Evolutionary conservation across 2,797 vertebrate species (phyloP).

Genomic region (Emydoidea blandingii): DNA sequence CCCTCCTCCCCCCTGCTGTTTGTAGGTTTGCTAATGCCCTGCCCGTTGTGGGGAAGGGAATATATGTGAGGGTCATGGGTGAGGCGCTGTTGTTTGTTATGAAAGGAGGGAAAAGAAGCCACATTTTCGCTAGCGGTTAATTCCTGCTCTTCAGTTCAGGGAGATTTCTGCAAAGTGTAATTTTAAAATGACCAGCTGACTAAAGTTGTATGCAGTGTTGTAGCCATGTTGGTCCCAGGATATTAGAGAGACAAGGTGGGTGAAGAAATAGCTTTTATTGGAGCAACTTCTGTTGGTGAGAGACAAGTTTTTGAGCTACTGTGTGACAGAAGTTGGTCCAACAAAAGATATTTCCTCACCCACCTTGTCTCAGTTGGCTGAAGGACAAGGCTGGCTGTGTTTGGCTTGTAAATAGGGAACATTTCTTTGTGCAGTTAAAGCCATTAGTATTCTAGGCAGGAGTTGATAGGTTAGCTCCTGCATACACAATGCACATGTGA

Average conservation of each 20-base stretch:
- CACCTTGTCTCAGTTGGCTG: not conserved
- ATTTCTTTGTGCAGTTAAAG: not conserved
- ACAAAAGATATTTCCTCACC: not conserved
- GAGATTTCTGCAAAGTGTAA: not conserved
- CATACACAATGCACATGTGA: not conserved
- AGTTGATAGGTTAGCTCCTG: not conserved
- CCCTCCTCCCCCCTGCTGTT: not conserved
- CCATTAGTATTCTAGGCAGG: not conserved
- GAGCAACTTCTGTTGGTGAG: not conserved
- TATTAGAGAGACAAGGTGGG: not conserved
- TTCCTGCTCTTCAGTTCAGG: accelerated
- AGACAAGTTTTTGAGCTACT: not conserved
- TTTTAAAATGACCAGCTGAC: not conserved
- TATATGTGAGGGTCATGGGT: accelerated
- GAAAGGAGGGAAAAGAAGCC: not conserved
- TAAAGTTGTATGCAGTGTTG: not conserved
- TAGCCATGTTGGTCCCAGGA: not conserved
- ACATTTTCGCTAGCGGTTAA: not conserved
- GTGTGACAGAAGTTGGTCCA: not conserved
- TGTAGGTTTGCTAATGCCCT: not conserved
- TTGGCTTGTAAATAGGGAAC: not conserved
- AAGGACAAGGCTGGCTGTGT: not conserved
- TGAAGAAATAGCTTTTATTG: not conserved
- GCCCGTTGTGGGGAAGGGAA: not conserved
- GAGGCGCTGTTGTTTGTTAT: not conserved